Conservation (phyloP, 2,113 vertebrate genomes). For the Verasper variegatus region DNA sequence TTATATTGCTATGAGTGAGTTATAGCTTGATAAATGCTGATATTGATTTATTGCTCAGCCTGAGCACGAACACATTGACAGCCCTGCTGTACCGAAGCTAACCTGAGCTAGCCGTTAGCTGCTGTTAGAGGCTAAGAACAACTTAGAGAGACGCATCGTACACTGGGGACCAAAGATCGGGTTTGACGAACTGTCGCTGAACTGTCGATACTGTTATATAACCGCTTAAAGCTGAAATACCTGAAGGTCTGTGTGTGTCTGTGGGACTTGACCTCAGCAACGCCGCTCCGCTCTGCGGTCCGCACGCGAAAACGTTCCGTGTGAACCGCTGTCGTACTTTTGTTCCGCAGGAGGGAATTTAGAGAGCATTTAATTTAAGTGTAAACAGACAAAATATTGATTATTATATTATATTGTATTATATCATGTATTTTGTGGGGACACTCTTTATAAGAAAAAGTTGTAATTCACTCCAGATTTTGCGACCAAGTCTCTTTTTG, state of each 20-base stretch:
- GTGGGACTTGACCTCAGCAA: slow-evolving; percentile 69
- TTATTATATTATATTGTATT: neutral
- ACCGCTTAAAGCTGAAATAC: neutral
- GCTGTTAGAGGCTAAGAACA: neutral
- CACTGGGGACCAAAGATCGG: too few relatives aligned
- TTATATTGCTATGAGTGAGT: too few relatives aligned
- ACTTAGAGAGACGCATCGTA: neutral
- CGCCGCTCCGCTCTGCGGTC: slow-evolving; percentile 12
- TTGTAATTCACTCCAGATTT: too few relatives aligned
- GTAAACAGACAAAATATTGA: neutral
- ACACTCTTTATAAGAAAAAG: too few relatives aligned
- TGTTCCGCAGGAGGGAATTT: slow-evolving; percentile 36
- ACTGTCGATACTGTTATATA: neutral
- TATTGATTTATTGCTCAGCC: neutral
- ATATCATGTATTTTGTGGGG: too few relatives aligned
- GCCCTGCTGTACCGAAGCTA: neutral
- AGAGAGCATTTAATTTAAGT: too few relatives aligned
- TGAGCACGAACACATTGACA: neutral
- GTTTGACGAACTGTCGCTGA: neutral
- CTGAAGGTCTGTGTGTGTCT: neutral
- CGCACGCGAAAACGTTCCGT: slow-evolving; percentile 32
- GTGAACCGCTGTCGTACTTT: neutral
- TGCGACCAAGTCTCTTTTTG: too few relatives aligned
- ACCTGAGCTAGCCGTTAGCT: neutral
- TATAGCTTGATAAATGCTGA: too few relatives aligned